A percentile compares a stretch with the other conserved stretches of the same genome.
Evolutionary conservation across 1,140 invertebrate species (phyloP).

Genomic region (Drosophila sturtevanti): DNA sequence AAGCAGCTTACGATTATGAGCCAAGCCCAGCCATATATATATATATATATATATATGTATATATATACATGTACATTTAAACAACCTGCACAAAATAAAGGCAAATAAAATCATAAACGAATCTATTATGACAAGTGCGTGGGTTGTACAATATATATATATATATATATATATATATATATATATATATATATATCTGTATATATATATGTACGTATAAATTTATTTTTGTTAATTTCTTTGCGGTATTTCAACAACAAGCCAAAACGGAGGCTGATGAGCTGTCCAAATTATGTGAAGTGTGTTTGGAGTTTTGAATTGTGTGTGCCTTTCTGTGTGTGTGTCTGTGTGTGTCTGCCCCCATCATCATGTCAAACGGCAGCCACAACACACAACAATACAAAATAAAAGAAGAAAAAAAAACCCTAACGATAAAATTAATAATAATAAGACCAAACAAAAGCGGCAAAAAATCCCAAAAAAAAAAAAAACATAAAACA

Average conservation of each 20-base stretch:
- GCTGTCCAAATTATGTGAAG: conserved; percentile 56
- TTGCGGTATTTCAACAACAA: conserved; percentile 28
- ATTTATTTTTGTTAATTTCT: conserved; percentile 4
- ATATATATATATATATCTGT: conserved; percentile 12
- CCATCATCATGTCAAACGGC: conserved; percentile 75
- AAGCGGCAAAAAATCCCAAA: conserved; percentile 36
- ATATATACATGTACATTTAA: conserved; percentile 6
- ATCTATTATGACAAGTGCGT: conserved; percentile 80
- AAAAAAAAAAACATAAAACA: too few relatives aligned
- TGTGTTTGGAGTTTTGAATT: conserved; percentile 29
- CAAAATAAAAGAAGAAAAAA: conserved; percentile 20
- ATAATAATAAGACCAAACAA: conserved; percentile 49
- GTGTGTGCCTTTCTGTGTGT: conserved; percentile 13
- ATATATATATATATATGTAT: background rate
- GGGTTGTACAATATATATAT: conserved; percentile 50
- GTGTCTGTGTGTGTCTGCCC: conserved; percentile 23
- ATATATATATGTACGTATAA: conserved; percentile 22
- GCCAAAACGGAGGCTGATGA: conserved; percentile 46
- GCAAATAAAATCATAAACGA: conserved; percentile 69
- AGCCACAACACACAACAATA: conserved; percentile 29
- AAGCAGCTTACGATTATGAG: conserved; percentile 62
- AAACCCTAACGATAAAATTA: conserved; percentile 61
- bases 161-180: conserved; percentile 24
- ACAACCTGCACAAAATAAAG: conserved; percentile 59
- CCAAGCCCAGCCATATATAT: conserved; percentile 23